Evolutionary conservation across 1,140 invertebrate genomes (phyloP), one percentile per base, ranked within the genome.

Genomic region (Acromyrmex heyeri): DNA sequence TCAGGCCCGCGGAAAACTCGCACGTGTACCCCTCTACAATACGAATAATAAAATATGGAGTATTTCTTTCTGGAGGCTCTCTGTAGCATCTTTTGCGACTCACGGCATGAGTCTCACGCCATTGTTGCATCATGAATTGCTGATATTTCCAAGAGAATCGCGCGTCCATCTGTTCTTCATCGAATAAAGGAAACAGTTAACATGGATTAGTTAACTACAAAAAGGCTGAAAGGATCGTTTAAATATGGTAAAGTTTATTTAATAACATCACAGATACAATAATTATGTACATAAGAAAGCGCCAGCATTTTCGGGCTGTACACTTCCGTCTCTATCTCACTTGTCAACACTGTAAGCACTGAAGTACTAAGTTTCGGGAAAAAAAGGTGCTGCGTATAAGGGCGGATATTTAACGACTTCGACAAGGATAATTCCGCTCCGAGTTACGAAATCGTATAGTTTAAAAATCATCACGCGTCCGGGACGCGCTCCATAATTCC

Each of bases 201-300:
- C 0, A 30, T 3, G 10, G 5, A 76, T 24, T 75, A 57, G 14
- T 38, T 27, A 10, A 59, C 1, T 21, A 24, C 7, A 24, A 38
- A 6, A 67, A 21, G 14, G 38, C 38, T 18, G 18, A 18, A 48
- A 48, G 6, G 27, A 69, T 77, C 82, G 85, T 94, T 94, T 93
- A 93, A 93, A 94, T 94, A 93, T 93, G 92, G 90, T 94, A 94
- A 94, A 94, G 90, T 94, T 94, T 94, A 94, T 94, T 94, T 92
- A 92, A 93, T 94, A 94, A 94, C 93, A 94, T 94, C 94, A 94
- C 94, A 94, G 94, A 94, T 94, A 94, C 92, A 93, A 94, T 93
- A 93, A 93, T 93, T 93, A 93, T 93, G 93, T 93, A 93, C 93
- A 93, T 91, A 93, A 89, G 76, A 90, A 88, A 89, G 86, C 81